Percentiles rank a stretch among this genome's conserved stretches.
Evolutionary conservation across 2,888 invertebrate species (phyloP).

Genomic region (Brachyopa scutellaris): DNA sequence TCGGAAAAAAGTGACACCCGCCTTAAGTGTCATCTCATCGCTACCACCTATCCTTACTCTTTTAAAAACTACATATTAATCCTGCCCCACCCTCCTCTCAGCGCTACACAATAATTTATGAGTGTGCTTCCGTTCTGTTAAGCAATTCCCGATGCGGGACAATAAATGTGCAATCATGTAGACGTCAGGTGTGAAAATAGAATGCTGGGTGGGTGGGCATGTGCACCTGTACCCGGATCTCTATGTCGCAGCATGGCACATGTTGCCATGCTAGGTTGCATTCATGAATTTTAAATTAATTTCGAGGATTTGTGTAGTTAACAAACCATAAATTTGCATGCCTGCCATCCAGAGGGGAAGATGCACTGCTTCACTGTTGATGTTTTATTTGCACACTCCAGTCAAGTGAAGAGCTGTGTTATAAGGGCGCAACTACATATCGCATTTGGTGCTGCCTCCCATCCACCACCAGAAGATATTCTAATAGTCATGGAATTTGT

Average conservation of each 20-base stretch:
- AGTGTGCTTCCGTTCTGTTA: constrained; percentile 53
- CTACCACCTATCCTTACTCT: too few relatives aligned
- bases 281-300: constrained; percentile 72
- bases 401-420: constrained; percentile 40
- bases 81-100: too few relatives aligned
- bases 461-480: constrained; percentile 44
- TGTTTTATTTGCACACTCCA: constrained; percentile 65
- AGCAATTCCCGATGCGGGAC: constrained; percentile 62
- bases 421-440: constrained; percentile 27
- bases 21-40: too few relatives aligned
- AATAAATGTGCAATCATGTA: constrained; percentile 70
- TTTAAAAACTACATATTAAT: too few relatives aligned
- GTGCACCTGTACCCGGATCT: neutral
- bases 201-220: neutral
- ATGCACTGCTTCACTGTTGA: constrained; percentile 34
- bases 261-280: constrained; percentile 37
- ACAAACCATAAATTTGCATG: constrained; percentile 71
- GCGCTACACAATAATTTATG: too few relatives aligned
- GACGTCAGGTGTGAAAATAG: constrained; percentile 47
- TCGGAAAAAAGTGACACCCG: too few relatives aligned
- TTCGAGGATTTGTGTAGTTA: constrained; percentile 69
- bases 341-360: neutral
- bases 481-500: constrained; percentile 65
- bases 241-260: constrained; percentile 10
- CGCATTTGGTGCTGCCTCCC: neutral